Conservation (phyloP, 2,888 invertebrate genomes). For the Plutella xylostella region DNA sequence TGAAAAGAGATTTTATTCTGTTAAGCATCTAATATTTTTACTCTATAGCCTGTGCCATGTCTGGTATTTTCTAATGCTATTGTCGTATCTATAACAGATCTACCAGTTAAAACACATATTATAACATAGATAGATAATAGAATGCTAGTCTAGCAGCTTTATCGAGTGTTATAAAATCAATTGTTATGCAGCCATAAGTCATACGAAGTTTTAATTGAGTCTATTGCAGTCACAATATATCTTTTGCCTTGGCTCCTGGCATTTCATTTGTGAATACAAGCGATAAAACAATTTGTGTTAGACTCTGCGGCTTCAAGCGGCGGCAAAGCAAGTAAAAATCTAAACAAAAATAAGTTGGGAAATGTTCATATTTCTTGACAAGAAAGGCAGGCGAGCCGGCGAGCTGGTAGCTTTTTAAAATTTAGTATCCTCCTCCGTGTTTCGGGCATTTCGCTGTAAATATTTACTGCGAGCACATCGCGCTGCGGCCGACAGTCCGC, state of each 20-base stretch:
- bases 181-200: slow-evolving; percentile 59
- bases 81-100: slow-evolving; percentile 2
- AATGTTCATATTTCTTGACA: too few relatives aligned
- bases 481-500: neutral
- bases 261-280: neutral
- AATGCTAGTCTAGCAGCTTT: slow-evolving; percentile 52
- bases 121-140: slow-evolving; percentile 17
- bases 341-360: too few relatives aligned
- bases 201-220: slow-evolving; percentile 54
- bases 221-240: slow-evolving; percentile 37
- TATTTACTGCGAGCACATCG: neutral
- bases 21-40: too few relatives aligned
- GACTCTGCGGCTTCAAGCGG: too few relatives aligned
- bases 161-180: slow-evolving; percentile 60
- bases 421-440: neutral
- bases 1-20: too few relatives aligned
- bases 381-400: too few relatives aligned
- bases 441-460: neutral
- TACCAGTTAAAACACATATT: slow-evolving; percentile 8
- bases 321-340: too few relatives aligned
- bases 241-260: slow-evolving; percentile 26
- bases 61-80: too few relatives aligned
- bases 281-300: too few relatives aligned
- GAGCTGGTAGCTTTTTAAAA: neutral
- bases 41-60: neutral